Base-by-base conservation (phyloP, 2,797 vertebrate species). In the Xiphorhynchus erythropygius region DNA sequence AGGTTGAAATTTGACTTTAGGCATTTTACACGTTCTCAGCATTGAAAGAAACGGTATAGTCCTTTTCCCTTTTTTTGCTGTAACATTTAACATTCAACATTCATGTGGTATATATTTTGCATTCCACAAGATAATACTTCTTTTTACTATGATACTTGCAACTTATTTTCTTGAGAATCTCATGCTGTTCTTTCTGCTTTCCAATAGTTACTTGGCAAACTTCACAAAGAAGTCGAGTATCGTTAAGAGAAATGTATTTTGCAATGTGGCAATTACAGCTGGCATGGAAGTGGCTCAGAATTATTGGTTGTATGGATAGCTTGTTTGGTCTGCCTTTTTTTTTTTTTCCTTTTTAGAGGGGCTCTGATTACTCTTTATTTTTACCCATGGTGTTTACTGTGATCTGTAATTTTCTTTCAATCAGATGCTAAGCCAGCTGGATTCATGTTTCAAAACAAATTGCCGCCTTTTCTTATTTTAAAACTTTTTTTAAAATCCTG, bases 331-430 rank as follows among this genome's bases (percentile, higher is more conserved):
- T 97, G 90, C 41, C 37, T 75, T 53, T 53, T 53, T 53, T 90
- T n/a, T n/a, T n/a, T 94, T 84, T 39, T 65, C 7, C 10, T 41
- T 87, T 80, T 94, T 77, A 84, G 93, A 96, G 93, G 76, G 65
- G 50, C 80, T 64, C 92, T 95, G 96, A 96, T 97, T 97, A 59
- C 90, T 96, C 86, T 96, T 95, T 97, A 97, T 97, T 97, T 98
- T 98, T 98, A 94, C 90, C 87, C 80, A 37, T 96, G 92, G 95
- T 97, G 95, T 97, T 97, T 97, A 96, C 93, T 95, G 94, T 90
- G 42, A 95, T 97, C 95, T 98, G 15, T 98, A 98, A 98, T 98
- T 98, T 98, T 97, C 96, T 97, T 94, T 97, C 94, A 92, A 83
- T 86, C 81, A 85, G 90, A 97, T 64, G 77, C 50, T 74, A 87